Evolutionary conservation across 2,888 invertebrate genomes (phyloP), one percentile per base, ranked within the genome.

Genomic region (Macrophya annulata): DNA sequence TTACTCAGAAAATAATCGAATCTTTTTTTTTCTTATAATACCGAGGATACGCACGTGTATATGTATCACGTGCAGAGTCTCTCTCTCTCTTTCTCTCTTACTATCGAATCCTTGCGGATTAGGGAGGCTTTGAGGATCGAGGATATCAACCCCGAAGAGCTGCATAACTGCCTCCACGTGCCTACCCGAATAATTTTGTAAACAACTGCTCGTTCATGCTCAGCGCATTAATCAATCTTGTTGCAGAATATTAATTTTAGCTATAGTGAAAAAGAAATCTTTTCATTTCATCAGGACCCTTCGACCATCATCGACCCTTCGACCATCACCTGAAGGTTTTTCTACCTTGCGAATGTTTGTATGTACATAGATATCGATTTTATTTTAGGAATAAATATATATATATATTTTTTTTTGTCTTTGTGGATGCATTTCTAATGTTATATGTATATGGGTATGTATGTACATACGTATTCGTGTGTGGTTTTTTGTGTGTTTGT

Each of bases 181-280:
- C 72, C 43, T 68, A 68, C 15, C 43, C 9, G 51, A 40, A 43
- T 77, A 84, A 76, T n/a, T 84, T 77, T 71, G 62, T 65, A 68
- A 68, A 85, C 79, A 85, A 85, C 31, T 68, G 85, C 85, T 55
- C 37, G 79, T 68, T 85, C 85, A 85, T 68, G 55, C 79, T 43
- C 65, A 21, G 15, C 51, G 55, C 85, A 85, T 85, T 79, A 85
- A 85, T 85, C 85, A 85, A 85, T 85, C 71, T n/a, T n/a, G n/a
- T 17, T 43, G 85, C 62, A 82, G 85, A 68, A 81, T 85, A 85
- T 85, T 85, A 85, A 85, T 85, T 85, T 85, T 40, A 43, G 62
- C 81, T n/a, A n/a, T 81, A 4, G 17, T 43, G 17, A 25, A 21
- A 81, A 21, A 25, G n/a, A 77, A 77, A 84, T 84, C 85, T 84